Conservation (phyloP, 2,113 vertebrate species). For the Cyphomyrus discorhynchus region DNA sequence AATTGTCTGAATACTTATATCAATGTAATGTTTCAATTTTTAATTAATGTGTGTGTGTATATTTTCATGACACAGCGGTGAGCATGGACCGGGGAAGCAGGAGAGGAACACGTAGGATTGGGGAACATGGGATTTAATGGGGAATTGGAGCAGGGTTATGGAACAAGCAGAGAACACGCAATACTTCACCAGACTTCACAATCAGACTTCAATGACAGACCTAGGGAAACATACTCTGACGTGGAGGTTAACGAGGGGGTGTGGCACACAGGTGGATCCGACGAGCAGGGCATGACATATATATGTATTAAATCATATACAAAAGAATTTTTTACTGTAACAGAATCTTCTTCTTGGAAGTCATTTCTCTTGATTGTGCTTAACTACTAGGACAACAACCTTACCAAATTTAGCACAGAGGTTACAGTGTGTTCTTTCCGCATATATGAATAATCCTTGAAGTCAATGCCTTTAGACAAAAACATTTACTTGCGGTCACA, state of each 20-base stretch:
- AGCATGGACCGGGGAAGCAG: no score
- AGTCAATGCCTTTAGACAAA: neutral
- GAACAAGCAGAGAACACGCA: no score
- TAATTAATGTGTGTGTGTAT: neutral
- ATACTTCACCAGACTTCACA: no score
- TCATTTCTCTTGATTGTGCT: neutral
- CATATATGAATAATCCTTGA: neutral
- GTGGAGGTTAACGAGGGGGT: no score
- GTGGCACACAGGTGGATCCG: no score
- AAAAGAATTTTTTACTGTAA: neutral
- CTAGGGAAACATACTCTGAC: no score
- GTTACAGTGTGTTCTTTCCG: neutral
- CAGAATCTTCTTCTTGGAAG: neutral
- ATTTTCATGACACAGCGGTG: no score
- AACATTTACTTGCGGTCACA: constrained; percentile 1
- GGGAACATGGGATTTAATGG: no score
- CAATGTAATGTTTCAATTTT: neutral
- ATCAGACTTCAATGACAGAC: no score
- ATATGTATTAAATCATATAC: neutral
- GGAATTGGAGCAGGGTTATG: no score
- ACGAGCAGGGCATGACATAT: neutral
- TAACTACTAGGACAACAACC: neutral
- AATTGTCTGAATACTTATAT: neutral
- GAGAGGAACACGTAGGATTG: no score
- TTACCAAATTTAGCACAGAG: neutral